Evolutionary conservation across 1,140 invertebrate genomes (phyloP).

Genomic region (Drosophila punjabiensis): DNA sequence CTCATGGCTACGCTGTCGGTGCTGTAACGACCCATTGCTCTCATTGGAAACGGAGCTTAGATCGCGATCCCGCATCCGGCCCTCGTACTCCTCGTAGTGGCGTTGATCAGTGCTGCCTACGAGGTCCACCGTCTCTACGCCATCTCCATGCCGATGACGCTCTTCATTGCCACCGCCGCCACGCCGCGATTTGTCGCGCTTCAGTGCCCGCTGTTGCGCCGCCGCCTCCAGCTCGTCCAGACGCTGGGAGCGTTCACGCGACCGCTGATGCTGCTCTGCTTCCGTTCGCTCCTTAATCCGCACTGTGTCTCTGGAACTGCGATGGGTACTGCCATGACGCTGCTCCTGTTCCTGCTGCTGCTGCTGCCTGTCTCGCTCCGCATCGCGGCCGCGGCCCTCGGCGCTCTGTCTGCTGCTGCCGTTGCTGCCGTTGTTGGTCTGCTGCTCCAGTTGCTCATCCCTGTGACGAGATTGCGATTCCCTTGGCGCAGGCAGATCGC

Average conservation of each 20-base stretch:
- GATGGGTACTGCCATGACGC: conserved; percentile 48
- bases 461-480: conserved; percentile 51
- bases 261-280: conserved; percentile 55
- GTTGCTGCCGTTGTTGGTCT: conserved; percentile 45
- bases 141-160: conserved; percentile 60
- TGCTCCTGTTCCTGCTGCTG: conserved; percentile 42
- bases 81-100: conserved; percentile 79
- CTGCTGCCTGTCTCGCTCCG: conserved; percentile 44
- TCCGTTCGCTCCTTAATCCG: conserved; percentile 60
- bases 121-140: conserved; percentile 65
- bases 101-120: conserved; percentile 61
- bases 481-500: conserved; percentile 22
- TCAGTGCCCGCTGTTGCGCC: conserved; percentile 30
- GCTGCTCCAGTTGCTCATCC: conserved; percentile 33
- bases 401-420: conserved; percentile 38
- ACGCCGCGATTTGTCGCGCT: conserved; percentile 65
- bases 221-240: conserved; percentile 57
- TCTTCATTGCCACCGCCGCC: conserved; percentile 56
- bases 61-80: conserved; percentile 75
- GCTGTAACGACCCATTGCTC: conserved; percentile 85
- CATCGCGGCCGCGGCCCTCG: conserved; percentile 52
- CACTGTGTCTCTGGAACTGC: conserved; percentile 54
- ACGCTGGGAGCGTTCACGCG: conserved; percentile 59
- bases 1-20: conserved; percentile 84
- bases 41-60: conserved; percentile 85